These are phyloP conservation scores for Tortrix viridana DNA, from an alignment of 2,888 invertebrate genomes.

Conservation along the genomic window DNA sequence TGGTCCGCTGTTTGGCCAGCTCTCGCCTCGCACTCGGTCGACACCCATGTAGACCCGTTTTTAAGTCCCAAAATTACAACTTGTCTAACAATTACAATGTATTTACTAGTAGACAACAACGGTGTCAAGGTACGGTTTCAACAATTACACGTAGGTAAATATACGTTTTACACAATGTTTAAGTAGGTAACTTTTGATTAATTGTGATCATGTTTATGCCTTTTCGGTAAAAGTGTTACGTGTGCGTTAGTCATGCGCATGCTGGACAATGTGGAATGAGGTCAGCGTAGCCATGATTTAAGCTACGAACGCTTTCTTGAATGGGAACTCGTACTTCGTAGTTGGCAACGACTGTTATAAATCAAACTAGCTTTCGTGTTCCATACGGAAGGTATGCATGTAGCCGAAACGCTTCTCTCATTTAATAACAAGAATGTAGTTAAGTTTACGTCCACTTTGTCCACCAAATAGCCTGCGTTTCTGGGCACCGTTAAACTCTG, in stretches of 20 bases:
- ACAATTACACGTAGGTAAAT: too few species aligned
- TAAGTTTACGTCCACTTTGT: slow-evolving; percentile 31
- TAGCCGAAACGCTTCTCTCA: slow-evolving; percentile 22
- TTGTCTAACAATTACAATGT: too few species aligned
- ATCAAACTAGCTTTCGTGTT: slow-evolving; percentile 34
- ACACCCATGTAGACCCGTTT: neutral
- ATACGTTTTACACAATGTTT: neutral
- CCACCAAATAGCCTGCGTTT: slow-evolving; percentile 31
- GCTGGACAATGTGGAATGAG: slow-evolving; percentile 32
- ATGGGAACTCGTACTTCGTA: slow-evolving; percentile 20
- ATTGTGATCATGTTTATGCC: slow-evolving; percentile 1
- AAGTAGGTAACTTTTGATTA: neutral
- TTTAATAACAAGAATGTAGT: slow-evolving; percentile 31
- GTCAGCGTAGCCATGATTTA: slow-evolving; percentile 28
- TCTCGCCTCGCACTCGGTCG: slow-evolving; percentile 50
- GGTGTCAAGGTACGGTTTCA: too few species aligned
- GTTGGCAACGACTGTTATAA: slow-evolving; percentile 32
- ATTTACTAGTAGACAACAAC: too few species aligned
- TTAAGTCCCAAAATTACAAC: neutral
- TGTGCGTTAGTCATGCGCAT: slow-evolving; percentile 35
- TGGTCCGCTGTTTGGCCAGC: slow-evolving; percentile 75
- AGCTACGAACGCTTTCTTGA: slow-evolving; percentile 28
- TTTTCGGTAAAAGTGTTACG: slow-evolving; percentile 11
- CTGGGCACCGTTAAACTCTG: slow-evolving; percentile 28
- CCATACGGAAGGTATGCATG: slow-evolving; percentile 19